Percentiles rank a stretch among this genome's conserved stretches.
phyloP scores from a whole-genome alignment of 2,888 invertebrate species.

The Chalcis sispes region DNA sequence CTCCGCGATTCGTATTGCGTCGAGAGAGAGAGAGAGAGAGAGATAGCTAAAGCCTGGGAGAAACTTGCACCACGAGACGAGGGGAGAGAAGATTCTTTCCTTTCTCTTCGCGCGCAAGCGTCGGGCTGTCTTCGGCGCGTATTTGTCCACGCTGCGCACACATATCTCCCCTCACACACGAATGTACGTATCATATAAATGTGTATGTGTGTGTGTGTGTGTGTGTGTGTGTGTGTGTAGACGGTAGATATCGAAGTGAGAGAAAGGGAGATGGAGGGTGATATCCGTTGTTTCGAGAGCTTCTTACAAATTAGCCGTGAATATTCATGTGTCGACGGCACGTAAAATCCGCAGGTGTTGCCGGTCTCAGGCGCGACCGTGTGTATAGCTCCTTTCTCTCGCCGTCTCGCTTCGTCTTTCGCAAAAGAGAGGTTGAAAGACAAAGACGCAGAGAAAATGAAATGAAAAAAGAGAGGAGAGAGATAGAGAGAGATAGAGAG shows the following conservation, averaged over 20 bases:
- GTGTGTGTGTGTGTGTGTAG: neutral
- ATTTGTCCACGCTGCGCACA: no score
- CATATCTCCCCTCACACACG: no score
- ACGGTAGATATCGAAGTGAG: neutral
- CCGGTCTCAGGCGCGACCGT: neutral
- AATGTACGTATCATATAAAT: no score
- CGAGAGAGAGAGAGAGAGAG: slow-evolving; percentile 3
- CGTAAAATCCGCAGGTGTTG: slow-evolving; percentile 58
- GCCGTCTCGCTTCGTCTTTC: slow-evolving; percentile 1
- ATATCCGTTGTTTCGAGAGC: slow-evolving; percentile 70
- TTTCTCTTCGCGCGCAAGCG: no score
- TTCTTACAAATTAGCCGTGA: slow-evolving; percentile 75
- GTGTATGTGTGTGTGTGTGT: slow-evolving; percentile 20
- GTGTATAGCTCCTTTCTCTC: neutral
- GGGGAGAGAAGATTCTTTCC: no score
- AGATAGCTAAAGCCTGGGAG: neutral
- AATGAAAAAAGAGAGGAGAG: no score
- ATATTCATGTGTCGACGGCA: slow-evolving; percentile 69
- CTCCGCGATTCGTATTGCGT: no score
- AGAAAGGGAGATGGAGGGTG: slow-evolving; percentile 45
- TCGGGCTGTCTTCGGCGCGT: no score
- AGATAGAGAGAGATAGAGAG: neutral
- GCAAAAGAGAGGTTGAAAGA: neutral
- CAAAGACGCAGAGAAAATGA: neutral
- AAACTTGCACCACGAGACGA: no score